Conservation (phyloP, 2,113 vertebrate genomes). For the Illadopsis cleaveri region DNA sequence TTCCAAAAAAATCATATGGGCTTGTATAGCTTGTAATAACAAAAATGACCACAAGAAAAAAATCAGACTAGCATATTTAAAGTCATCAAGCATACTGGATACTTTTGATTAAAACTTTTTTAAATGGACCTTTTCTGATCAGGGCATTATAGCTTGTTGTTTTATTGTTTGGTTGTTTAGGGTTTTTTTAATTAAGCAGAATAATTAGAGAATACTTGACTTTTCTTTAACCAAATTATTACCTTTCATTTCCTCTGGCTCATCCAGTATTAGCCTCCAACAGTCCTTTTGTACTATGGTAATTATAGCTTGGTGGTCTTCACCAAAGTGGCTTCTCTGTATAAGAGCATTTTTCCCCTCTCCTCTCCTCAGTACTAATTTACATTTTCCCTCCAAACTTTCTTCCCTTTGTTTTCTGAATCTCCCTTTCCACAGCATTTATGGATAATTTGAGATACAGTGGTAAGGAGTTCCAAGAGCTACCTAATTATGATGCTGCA, state of each 20-base stretch:
- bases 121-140: background rate
- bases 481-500: background rate
- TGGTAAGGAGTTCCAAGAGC: background rate
- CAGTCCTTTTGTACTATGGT: background rate
- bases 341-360: background rate
- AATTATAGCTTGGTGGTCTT: background rate
- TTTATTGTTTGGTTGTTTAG: background rate
- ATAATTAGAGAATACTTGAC: background rate
- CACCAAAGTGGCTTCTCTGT: background rate
- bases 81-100: background rate
- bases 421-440: background rate
- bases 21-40: background rate
- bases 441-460: background rate
- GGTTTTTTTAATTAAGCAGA: background rate
- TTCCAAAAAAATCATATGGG: background rate
- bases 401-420: background rate
- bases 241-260: background rate
- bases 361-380: background rate
- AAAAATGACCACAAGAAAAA: background rate
- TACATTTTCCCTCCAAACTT: background rate
- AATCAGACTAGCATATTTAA: background rate
- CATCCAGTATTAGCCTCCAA: background rate
- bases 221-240: background rate
- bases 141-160: background rate
- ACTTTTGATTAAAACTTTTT: background rate